Evolutionary conservation across 2,797 vertebrate genomes (phyloP), one percentile per base, ranked within the genome.

Genomic region (Botia almorhae): DNA sequence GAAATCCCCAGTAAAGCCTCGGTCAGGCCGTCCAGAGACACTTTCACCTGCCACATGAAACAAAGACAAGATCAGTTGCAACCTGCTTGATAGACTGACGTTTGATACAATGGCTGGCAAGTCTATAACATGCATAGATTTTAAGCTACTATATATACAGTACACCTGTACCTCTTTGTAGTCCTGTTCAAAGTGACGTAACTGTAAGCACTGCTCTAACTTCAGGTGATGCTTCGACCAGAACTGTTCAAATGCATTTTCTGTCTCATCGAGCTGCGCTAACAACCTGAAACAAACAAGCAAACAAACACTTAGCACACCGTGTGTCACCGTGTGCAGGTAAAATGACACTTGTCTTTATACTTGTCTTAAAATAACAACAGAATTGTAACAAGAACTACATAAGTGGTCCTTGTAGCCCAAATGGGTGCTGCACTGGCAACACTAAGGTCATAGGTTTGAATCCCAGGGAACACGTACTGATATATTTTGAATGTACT

Each of bases 211-310:
- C 69, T 98, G 96, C 85, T 96, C 96, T 87, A 97, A 89, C 80
- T 97, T 98, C 76, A 96, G 90, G 80, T 97, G 94, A 88, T 98
- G 96, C 87, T 95, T 95, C 65, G 91, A 94, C 96, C 96, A 98
- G 90, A 98, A 97, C 69, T 96, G 95, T 89, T 95, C 94, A 87
- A 98, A 97, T 51, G 95, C 96, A 56, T 96, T 98, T 87, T 97
- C 95, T 3, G 96, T 98, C 92, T 98, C 96, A 89, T 96, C 94
- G 88, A 98, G 82, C 90, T 99, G 96, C 81, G 94, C 95, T 43
- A 98, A 87, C 77, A 98, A 93, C 89, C 96, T 98, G 89, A 88
- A 81, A 89, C 88, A 87, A 56, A 89, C 84, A 86, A 5, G 68
- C 65, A 86, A 6, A 69, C 65, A 78, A 77, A 74, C 48, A 50